Base-by-base conservation (phyloP, 2,888 invertebrate species). In the Pheosia tremula region DNA sequence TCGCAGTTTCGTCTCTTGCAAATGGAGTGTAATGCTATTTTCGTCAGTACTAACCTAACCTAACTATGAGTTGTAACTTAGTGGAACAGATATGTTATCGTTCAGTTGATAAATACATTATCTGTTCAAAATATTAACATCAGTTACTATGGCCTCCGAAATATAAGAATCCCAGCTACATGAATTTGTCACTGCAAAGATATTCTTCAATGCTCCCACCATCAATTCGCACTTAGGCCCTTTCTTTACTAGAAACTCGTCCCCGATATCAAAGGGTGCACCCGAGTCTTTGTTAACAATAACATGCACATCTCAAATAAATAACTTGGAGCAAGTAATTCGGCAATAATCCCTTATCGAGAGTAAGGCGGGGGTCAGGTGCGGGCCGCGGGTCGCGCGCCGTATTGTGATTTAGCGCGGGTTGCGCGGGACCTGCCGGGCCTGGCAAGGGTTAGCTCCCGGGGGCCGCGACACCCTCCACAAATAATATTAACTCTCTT, bases 401-500 rank as follows among this genome's bases (percentile, higher is more conserved):
- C 72, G 76, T 72, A 73, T 71, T 75, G 75, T 76, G 81, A 79
- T 75, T 72, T 72, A 78, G 75, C 67, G 69, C 66, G 74, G 75
- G 68, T 63, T 74, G 69, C 67, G 70, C 76, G 75, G 71, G 77
- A 60, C 67, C 73, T 68, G 70, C 62, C 64, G 69, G 72, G 64
- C 66, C 62, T 43, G 75, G 74, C 69, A 74, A 75, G 74, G 74
- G 74, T 75, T 75, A 66, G 63, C 72, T 63, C 74, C 60, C 67
- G 59, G 66, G 74, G 59, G 64, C 65, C 57, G 67, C 56, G 56
- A 59, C 71, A 67, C 83, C 80, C 82, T 78, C 71, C 78, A 69
- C 84, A 81, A 85, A 85, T 80, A 79, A 84, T 86, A 85, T 89
- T 86, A 88, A 86, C 85, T 89, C 84, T 82, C 81, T 84, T 76